Evolutionary conservation across 2,888 invertebrate species (phyloP).

Genomic region (Patella caerulea): DNA sequence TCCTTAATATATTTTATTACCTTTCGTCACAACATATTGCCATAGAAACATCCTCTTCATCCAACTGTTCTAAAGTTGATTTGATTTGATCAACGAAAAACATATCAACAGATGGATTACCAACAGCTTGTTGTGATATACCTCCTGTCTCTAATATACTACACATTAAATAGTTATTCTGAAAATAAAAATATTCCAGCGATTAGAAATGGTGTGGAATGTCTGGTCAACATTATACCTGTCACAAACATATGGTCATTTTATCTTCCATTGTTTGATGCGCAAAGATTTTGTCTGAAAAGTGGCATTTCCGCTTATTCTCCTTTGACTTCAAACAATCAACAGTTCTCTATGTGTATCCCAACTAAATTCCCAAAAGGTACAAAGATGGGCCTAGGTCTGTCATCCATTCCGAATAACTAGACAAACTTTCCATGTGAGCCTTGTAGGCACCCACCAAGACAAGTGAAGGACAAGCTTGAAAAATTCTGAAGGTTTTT

Average conservation of each 20-base stretch:
- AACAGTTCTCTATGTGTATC: too few relatives aligned
- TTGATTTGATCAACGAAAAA: conserved; percentile 93
- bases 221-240: not conserved
- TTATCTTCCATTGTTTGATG: too few relatives aligned
- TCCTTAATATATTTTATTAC: conserved; percentile 35
- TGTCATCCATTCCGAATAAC: too few relatives aligned
- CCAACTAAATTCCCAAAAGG: too few relatives aligned
- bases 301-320: too few relatives aligned
- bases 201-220: not conserved
- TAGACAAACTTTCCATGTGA: too few relatives aligned
- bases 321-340: too few relatives aligned
- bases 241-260: not conserved
- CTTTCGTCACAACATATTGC: conserved; percentile 59
- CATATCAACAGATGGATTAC: conserved; percentile 78
- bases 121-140: conserved; percentile 56
- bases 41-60: conserved; percentile 58
- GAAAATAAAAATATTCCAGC: conserved; percentile 34
- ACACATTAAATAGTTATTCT: conserved; percentile 66
- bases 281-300: too few relatives aligned
- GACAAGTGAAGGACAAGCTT: too few relatives aligned
- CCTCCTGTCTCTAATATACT: conserved; percentile 68
- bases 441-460: too few relatives aligned
- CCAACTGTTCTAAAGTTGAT: conserved; percentile 78
- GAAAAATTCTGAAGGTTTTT: too few relatives aligned
- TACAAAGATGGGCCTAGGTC: too few relatives aligned